Evolutionary conservation across 2,797 vertebrate genomes (phyloP).

Genomic region (Platalea minor): DNA sequence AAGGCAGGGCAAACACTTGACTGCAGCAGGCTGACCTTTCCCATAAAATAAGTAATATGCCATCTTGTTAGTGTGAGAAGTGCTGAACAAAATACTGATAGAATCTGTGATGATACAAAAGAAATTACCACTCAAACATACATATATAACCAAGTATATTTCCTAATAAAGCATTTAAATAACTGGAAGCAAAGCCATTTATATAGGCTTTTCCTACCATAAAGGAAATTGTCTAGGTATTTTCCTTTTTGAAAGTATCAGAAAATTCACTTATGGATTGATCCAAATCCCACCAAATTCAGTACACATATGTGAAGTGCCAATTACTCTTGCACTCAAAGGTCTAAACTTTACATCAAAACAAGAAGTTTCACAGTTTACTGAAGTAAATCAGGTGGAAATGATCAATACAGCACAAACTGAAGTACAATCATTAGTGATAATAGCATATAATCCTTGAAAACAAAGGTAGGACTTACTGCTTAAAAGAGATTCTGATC

Average conservation of each 20-base stretch:
- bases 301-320: background rate
- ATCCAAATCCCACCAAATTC: background rate
- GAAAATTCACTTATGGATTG: background rate
- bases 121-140: background rate
- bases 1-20: background rate
- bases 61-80: background rate
- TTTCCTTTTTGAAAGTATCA: background rate
- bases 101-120: background rate
- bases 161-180: background rate
- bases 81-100: background rate
- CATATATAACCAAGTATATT: background rate
- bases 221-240: background rate
- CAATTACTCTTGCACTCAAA: background rate
- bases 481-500: background rate
- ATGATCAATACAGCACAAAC: background rate
- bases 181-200: background rate
- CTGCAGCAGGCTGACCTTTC: background rate
- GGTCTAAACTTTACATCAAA: background rate
- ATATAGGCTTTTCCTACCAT: fast-evolving
- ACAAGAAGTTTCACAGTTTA: background rate
- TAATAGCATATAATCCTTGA: background rate
- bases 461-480: background rate
- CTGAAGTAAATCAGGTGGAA: background rate
- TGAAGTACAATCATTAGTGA: background rate
- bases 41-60: background rate